Evolutionary conservation across 2,797 vertebrate genomes (phyloP).

Genomic region (Erpetoichthys calabaricus): DNA sequence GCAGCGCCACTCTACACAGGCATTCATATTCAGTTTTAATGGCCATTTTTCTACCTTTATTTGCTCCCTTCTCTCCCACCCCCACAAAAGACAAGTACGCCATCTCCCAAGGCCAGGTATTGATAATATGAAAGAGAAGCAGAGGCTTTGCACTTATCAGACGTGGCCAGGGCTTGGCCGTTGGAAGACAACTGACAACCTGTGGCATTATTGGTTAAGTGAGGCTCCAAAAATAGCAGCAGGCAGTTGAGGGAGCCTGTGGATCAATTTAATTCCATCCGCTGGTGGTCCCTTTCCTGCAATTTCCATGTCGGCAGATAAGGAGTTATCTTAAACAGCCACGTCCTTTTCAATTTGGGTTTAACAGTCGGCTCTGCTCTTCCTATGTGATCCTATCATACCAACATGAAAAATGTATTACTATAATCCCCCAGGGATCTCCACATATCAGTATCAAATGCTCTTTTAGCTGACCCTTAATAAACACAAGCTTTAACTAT

Average conservation of each 20-base stretch:
- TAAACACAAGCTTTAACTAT: conserved; percentile 40
- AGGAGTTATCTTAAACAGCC: conserved; percentile 88
- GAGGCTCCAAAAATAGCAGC: conserved; percentile 37
- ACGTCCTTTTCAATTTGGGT: conserved; percentile 88
- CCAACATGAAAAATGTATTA: conserved; percentile 62
- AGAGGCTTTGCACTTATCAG: conserved; percentile 35
- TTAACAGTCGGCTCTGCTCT: conserved; percentile 62
- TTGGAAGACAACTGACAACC: conserved; percentile 43
- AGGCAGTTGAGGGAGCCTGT: conserved; percentile 8
- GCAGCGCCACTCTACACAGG: too few relatives aligned
- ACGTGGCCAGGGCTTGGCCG: conserved; percentile 42
- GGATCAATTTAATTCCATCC: conserved; percentile 50
- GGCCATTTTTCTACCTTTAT: background rate
- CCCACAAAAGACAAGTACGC: too few relatives aligned
- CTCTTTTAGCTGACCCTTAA: conserved; percentile 52
- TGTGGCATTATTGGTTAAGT: conserved; percentile 50
- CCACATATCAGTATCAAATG: conserved; percentile 68
- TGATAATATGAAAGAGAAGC: background rate
- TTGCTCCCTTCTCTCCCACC: conserved; percentile 27
- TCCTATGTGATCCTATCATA: conserved; percentile 55
- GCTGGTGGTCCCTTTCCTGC: conserved; percentile 56
- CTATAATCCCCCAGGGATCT: conserved; percentile 57
- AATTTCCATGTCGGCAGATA: conserved; percentile 74
- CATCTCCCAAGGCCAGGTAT: conserved; percentile 9
- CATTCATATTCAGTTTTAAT: too few relatives aligned